Percentiles rank a stretch among this genome's conserved stretches.
These are phyloP conservation scores for Phymatocera aterrima DNA, from an alignment of 2,888 invertebrate genomes.

Conservation along the genomic window DNA sequence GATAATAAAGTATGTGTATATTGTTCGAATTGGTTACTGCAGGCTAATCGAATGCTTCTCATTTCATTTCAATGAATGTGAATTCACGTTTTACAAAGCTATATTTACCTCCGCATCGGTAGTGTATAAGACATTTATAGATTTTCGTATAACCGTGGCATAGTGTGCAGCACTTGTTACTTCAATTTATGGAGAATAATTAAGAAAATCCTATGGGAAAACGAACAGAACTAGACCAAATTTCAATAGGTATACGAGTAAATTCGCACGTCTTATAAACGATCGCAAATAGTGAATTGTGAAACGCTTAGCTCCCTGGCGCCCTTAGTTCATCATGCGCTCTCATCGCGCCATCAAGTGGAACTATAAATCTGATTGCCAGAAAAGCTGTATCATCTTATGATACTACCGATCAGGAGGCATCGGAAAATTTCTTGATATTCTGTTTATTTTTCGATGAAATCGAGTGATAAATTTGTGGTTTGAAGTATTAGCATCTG, in stretches of 20 bases:
- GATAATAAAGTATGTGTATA: too few species aligned
- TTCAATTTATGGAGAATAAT: background rate
- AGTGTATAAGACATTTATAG: too few species aligned
- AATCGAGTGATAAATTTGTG: background rate
- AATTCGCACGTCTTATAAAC: slow-evolving; percentile 24
- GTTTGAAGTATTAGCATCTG: background rate
- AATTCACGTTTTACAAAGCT: too few species aligned
- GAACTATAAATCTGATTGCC: slow-evolving; percentile 30
- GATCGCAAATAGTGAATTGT: slow-evolving; percentile 23
- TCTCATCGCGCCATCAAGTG: slow-evolving; percentile 22
- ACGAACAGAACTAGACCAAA: background rate
- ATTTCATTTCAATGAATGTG: too few species aligned
- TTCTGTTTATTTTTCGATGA: background rate
- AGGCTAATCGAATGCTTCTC: too few species aligned
- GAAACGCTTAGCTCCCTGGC: slow-evolving; percentile 13
- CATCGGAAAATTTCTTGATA: background rate
- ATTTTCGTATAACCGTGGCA: too few species aligned
- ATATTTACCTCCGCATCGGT: too few species aligned
- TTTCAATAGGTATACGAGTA: slow-evolving; percentile 13
- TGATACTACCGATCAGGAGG: background rate
- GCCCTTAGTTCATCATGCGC: slow-evolving; percentile 22
- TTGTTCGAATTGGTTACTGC: background rate
- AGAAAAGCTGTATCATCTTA: background rate
- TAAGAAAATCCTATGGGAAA: background rate
- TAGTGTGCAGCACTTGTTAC: background rate